Base-by-base conservation (phyloP, 2,888 invertebrate genomes). In the Microctonus hyperodae region DNA sequence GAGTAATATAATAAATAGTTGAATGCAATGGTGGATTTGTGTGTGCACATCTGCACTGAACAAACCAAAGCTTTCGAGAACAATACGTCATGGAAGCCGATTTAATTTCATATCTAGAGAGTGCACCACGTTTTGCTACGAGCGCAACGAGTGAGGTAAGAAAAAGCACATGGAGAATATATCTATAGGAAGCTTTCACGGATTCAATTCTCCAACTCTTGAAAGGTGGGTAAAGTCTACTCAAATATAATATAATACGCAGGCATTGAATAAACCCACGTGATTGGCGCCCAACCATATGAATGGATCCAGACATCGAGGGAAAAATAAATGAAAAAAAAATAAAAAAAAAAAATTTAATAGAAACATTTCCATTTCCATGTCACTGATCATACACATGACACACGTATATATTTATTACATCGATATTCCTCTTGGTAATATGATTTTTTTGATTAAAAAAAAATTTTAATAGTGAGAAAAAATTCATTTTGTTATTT, bases 21-120 rank as follows among this genome's bases (percentile, higher is more conserved):
- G 28, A 28, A 28, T 28, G 28, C 7, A 28, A 28, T 16, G 7
- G n/a, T 51, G 37, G 40, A 59, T 57, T 57, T 33, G 33, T 37
- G 33, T 33, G 56, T 11, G 64, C 58, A 56, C 60, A 50, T 31
- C 55, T 37, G 23, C n/a, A 23, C 13, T 64, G 58, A 28, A 44
- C 1, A 25, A 31, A 22, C 62, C 40, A 35, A 28, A 37, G n/a
- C 56, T 60, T 53, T 48, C 50, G 53, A 48, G 65, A 50, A 70
- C 72, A 70, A 70, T 70, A 69, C 67, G 64, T 69, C 70, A 72
- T 70, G 70, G 62, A 58, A 62, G 40, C 44, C 67, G 68, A 70
- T 70, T 68, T 68, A 72, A 72, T 72, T 72, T 69, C 64, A 64
- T 65, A 69, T 68, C 65, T 61, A 28, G 62, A 28, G 62, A 66